Evolutionary conservation across 2,888 invertebrate species (phyloP), one percentile per base, ranked within the genome.

Genomic region (Cerceris ruficornis): DNA sequence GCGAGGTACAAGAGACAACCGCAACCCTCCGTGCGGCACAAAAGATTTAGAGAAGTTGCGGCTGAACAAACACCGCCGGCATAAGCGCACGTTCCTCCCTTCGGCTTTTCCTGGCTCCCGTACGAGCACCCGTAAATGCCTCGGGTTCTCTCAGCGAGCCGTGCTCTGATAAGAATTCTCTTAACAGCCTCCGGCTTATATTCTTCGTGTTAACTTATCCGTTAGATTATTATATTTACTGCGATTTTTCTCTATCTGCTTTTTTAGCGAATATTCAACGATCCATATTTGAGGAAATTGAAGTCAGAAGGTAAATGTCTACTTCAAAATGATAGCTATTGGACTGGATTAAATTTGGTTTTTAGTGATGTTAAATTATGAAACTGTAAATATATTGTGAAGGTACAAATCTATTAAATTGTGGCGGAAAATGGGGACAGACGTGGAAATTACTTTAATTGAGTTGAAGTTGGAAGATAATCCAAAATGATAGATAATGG

Each of bases 11-110:
- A 80, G 85, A 84, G 84, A 81, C 84, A 83, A 84, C 87, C 81
- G 81, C 86, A 85, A 84, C 86, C 86, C 87, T 87, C 88, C 81
- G 80, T 78, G 74, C 60, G 70, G 83, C 84, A 92, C 92, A 92
- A 92, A 92, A 92, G 92, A 92, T 91, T 89, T 90, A 90, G 91
- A 91, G 90, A 92, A 91, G 91, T 92, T 89, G 91, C 92, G 92
- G 92, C 92, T 92, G 92, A 92, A 92, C 89, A 92, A 92, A 92
- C 92, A 92, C 84, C 86, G 83, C 80, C 85, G 83, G 83, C 86
- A 84, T 86, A 86, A 86, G 84, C 87, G 88, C 85, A 85, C 85
- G 84, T 84, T 86, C 82, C 86, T 86, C 84, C 86, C 84, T 82
- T 82, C 79, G 77, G 85, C 83, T 85, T 85, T 85, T 83, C 82